Evolutionary conservation across 37 sponge, comb jelly and placozoan species (phyloP), one percentile per base, ranked within the genome.

Genomic region (Bolinopsis microptera): DNA sequence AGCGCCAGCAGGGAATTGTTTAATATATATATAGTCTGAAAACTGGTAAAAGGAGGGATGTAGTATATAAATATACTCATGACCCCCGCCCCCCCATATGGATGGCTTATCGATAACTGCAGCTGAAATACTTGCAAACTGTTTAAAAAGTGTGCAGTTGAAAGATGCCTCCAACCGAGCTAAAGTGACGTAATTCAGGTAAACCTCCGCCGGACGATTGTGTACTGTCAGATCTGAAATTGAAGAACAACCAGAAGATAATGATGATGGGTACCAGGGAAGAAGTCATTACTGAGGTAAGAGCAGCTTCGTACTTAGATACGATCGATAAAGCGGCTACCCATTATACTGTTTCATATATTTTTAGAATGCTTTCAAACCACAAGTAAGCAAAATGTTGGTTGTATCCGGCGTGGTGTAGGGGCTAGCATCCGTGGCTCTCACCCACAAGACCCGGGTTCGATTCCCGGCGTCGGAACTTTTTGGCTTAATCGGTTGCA

Each of bases 201-300:
- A 69, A 68, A 36, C 69, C 86, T 39, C 90, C 76, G 9, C 32
- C 48, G 1, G 94, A 86, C 31, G 69, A 83, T 5, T 38, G 69
- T 16, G 25, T 38, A 21, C 74, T 94, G 36, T 28, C 48, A 22
- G 92, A 94, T 27, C 36, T 94, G 32, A 40, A 61, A 25, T 48
- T 94, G 38, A 94, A 94, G 41, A 48, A 83, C 69, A 76, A 76
- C 39, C 69, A 67, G 36, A 94, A 94, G 75, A 68, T 94, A 26
- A 94, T 94, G 94, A 83, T 94, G 90, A 94, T 94, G 94, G 94
- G 94, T 13, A 86, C 94, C 24, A 28, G 90, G 69, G 94, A 94
- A 67, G 94, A 94, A 34, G 90, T 40, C 35, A 90, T 94, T 9
- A 77, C 92, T 22, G 92, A 67, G 76, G 80, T 77, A 32, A 13